These are phyloP conservation scores for Leucosticte australis DNA, from an alignment of 2,113 vertebrate species.

Conservation along the genomic window DNA sequence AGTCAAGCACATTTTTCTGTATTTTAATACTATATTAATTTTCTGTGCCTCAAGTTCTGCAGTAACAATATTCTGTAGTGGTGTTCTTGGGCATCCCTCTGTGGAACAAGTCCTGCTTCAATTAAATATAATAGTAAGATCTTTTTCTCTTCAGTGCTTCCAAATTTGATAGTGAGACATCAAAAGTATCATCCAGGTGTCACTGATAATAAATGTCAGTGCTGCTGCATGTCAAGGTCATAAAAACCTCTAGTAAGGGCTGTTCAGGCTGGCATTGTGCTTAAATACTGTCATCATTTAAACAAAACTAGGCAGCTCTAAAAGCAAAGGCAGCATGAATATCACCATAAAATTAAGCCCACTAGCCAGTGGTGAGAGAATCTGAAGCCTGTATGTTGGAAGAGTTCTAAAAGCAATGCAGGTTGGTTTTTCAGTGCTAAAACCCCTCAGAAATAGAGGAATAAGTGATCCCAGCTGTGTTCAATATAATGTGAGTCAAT, in stretches of 20 bases:
- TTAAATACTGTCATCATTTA: not conserved
- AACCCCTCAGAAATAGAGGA: not conserved
- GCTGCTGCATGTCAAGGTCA: constrained; percentile 27
- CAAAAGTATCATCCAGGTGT: not conserved
- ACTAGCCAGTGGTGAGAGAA: not conserved
- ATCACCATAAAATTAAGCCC: not conserved
- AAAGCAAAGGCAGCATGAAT: constrained; percentile 21
- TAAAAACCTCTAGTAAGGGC: not conserved
- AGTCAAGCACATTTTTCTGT: not conserved
- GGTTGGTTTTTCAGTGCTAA: constrained; percentile 22
- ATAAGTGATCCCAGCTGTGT: not conserved
- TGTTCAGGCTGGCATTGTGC: not conserved
- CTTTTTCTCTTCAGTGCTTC: not conserved
- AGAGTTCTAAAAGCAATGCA: constrained; percentile 2
- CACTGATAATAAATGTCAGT: constrained; percentile 21
- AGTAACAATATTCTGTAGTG: not conserved
- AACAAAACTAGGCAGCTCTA: not conserved
- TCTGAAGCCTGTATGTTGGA: not conserved
- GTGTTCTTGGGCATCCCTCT: not conserved
- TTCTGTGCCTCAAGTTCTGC: not conserved
- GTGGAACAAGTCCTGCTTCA: not conserved
- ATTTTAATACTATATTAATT: not conserved
- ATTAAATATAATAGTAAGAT: not conserved
- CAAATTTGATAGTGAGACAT: constrained; percentile 18
- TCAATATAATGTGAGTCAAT: not conserved